Percentiles rank a stretch among this genome's conserved stretches.
Evolutionary conservation across 2,797 vertebrate species (phyloP).

Genomic region (Poecile montanus): DNA sequence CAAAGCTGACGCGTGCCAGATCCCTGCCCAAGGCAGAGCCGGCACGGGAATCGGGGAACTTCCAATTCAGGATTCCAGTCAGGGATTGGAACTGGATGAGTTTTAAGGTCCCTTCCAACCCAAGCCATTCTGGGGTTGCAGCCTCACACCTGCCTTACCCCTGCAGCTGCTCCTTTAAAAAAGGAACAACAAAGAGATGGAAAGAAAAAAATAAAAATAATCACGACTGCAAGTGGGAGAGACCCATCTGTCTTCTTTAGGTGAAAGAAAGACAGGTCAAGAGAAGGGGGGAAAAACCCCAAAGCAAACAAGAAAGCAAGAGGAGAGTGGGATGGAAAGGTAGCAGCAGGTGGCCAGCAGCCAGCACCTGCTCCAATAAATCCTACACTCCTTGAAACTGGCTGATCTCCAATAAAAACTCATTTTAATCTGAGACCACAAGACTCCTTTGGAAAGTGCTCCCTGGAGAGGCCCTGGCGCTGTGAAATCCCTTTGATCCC

Average conservation of each 20-base stretch:
- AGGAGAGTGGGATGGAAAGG: constrained; percentile 36
- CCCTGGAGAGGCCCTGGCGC: constrained; percentile 43
- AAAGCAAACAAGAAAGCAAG: not conserved
- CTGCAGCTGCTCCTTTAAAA: not conserved
- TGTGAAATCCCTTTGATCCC: constrained; percentile 29
- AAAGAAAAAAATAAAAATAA: not conserved
- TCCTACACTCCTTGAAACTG: constrained; percentile 60
- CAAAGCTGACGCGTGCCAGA: accelerated
- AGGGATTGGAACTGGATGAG: not conserved
- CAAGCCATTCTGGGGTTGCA: not conserved
- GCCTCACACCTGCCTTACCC: not conserved
- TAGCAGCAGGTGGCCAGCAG: constrained; percentile 53
- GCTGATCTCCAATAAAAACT: constrained; percentile 73
- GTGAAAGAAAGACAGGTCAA: not conserved
- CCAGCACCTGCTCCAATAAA: constrained; percentile 52
- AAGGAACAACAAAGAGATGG: not conserved
- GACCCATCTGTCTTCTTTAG: not conserved
- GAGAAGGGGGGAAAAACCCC: accelerated
- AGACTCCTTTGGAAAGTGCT: constrained; percentile 61
- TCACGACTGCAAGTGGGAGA: not conserved
- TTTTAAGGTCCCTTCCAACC: not conserved
- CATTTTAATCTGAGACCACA: constrained; percentile 67
- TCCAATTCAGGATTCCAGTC: no score
- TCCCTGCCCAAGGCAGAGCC: not conserved
- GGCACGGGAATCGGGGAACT: accelerated